These are phyloP conservation scores for Hyppa rectilinea DNA, from an alignment of 2,888 invertebrate genomes.

Conservation along the genomic window DNA sequence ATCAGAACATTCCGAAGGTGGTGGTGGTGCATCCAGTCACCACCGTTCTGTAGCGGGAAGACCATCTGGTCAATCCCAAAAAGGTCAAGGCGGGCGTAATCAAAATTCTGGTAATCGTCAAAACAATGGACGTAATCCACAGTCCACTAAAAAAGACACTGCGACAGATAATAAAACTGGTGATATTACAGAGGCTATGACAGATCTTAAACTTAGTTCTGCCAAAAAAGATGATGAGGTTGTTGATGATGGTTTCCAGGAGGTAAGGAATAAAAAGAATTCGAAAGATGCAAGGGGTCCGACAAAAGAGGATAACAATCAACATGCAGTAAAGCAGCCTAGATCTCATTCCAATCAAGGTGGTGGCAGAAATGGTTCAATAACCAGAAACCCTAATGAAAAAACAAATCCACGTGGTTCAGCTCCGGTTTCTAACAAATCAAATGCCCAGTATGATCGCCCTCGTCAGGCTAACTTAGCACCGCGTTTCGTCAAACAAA, in stretches of 20 bases:
- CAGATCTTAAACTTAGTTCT: constrained; percentile 81
- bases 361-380: constrained; percentile 85
- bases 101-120: constrained; percentile 81
- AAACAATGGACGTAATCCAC: constrained; percentile 78
- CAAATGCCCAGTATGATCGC: constrained; percentile 83
- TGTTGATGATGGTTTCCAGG: constrained; percentile 94
- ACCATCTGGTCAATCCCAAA: constrained; percentile 76
- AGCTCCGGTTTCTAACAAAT: constrained; percentile 80
- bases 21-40: constrained; percentile 77
- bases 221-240: constrained; percentile 87
- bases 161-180: constrained; percentile 79
- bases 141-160: constrained; percentile 79
- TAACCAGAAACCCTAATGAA: constrained; percentile 84
- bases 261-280: constrained; percentile 95
- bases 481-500: constrained; percentile 95
- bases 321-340: constrained; percentile 79
- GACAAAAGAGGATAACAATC: constrained; percentile 81
- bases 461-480: constrained; percentile 92
- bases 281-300: constrained; percentile 91
- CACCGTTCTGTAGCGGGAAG: constrained; percentile 80
- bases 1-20: constrained; percentile 94
- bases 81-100: constrained; percentile 80
- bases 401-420: constrained; percentile 82
- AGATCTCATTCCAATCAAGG: constrained; percentile 88
- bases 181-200: constrained; percentile 85